Base-by-base conservation (phyloP, 2,888 invertebrate species). In the Cyrtodaria siliqua region DNA sequence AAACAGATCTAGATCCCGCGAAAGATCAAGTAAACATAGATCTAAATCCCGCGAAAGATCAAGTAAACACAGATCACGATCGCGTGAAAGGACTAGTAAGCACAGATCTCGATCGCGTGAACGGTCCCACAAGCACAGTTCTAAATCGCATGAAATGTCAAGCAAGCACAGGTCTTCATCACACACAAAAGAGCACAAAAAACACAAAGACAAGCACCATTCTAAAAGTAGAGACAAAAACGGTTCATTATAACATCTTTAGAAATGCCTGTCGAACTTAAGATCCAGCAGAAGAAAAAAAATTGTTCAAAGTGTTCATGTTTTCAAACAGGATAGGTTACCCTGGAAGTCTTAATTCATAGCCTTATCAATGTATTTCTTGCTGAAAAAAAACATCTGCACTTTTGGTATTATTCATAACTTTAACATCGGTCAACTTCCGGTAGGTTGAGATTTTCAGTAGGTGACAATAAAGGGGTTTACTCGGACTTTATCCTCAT, bases 21-120 rank as follows among this genome's bases (percentile, higher is more conserved):
- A 84, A 55, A 60, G 69, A 29, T 40, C 49, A 38, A 55, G 53
- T 40, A 72, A 75, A 40, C 70, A 75, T 6, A 69, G 76, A 60
- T 76, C 79, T 49, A 67, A 74, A 56, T 79, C 79, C 59, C 59
- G 66, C 9, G 79, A 72, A 14, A 74, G 68, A 53, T 33, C 42
- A 18, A 59, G 52, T 33, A 71, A 62, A 63, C 56, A 68, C n/a
- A 69, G 66, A 57, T 72, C 75, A 29, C 56, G 69, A 52, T 80
- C 81, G 9, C 52, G 63, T 16, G 72, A 79, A 18, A 63, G 53
- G 52, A 63, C 67, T 1, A 63, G 66, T 50, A 83, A 84, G 57
- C 80, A 82, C 53, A 53, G 72, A 27, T 79, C 75, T 26, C 56
- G 69, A 52, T 80, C 81, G 9, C 52, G 63, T 16, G 72, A 79